A percentile compares a stretch with the other conserved stretches of the same genome.
phyloP scores from a whole-genome alignment of 2,888 invertebrate genomes.

The Rhagonycha fulva region DNA sequence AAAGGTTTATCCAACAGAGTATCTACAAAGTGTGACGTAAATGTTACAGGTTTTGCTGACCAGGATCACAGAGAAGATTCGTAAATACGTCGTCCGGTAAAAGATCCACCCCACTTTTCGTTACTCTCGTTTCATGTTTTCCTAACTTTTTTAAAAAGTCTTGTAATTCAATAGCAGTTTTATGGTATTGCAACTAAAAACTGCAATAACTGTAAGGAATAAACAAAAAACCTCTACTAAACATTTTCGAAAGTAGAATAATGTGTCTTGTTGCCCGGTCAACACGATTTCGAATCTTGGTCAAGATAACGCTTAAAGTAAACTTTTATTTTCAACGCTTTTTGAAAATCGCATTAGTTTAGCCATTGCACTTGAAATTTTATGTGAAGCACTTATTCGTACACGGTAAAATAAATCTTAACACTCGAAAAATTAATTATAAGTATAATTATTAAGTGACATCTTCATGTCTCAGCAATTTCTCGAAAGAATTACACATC shows the following conservation, averaged over 20 bases:
- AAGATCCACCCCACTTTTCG: too few relatives aligned
- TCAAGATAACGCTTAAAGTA: too few relatives aligned
- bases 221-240: too few relatives aligned
- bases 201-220: too few relatives aligned
- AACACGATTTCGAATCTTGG: too few relatives aligned
- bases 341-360: not conserved
- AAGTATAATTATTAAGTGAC: not conserved
- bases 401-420: not conserved
- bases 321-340: not conserved
- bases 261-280: too few relatives aligned
- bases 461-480: not conserved
- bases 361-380: not conserved
- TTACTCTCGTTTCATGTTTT: too few relatives aligned
- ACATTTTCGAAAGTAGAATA: too few relatives aligned
- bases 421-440: not conserved
- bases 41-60: not conserved
- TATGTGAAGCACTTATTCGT: not conserved
- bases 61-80: not conserved
- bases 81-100: too few relatives aligned
- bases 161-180: too few relatives aligned
- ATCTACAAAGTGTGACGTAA: not conserved
- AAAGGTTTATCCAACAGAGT: not conserved
- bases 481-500: not conserved
- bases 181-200: too few relatives aligned
- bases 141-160: too few relatives aligned